Evolutionary conservation across 2,888 invertebrate genomes (phyloP).

Genomic region (Graphium colonna): DNA sequence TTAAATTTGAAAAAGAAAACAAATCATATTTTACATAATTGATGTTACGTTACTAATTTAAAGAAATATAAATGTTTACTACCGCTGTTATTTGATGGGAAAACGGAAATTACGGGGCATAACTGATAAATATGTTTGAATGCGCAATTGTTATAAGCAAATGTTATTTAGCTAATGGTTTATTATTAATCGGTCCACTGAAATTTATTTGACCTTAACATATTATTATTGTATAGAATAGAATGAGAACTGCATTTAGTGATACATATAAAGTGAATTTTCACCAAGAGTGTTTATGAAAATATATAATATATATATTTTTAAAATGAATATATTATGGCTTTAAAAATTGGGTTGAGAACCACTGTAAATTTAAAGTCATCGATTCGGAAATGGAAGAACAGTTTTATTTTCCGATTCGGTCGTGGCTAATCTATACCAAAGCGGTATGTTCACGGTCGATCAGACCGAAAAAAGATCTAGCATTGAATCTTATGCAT

Average conservation of each 20-base stretch:
- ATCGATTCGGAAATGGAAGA: constrained; percentile 11
- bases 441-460: constrained; percentile 25
- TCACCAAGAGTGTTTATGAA: too few species aligned
- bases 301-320: background rate
- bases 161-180: too few species aligned
- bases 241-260: too few species aligned
- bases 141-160: too few species aligned
- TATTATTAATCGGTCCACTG: too few species aligned
- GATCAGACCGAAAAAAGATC: constrained; percentile 27
- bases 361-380: constrained; percentile 13
- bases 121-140: constrained; percentile 30
- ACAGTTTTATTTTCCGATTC: constrained; percentile 19
- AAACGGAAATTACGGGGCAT: constrained; percentile 41
- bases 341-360: constrained; percentile 4
- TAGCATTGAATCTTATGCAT: constrained; percentile 6
- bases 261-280: too few species aligned
- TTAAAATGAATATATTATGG: too few species aligned
- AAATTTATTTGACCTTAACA: background rate
- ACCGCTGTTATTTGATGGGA: constrained; percentile 36
- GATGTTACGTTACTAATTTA: too few species aligned
- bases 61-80: constrained; percentile 35
- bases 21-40: too few species aligned
- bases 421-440: constrained; percentile 13
- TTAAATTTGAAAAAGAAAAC: too few species aligned
- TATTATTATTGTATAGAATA: background rate